Conservation (phyloP, 1,140 invertebrate species). For the Pararge aegeria region DNA sequence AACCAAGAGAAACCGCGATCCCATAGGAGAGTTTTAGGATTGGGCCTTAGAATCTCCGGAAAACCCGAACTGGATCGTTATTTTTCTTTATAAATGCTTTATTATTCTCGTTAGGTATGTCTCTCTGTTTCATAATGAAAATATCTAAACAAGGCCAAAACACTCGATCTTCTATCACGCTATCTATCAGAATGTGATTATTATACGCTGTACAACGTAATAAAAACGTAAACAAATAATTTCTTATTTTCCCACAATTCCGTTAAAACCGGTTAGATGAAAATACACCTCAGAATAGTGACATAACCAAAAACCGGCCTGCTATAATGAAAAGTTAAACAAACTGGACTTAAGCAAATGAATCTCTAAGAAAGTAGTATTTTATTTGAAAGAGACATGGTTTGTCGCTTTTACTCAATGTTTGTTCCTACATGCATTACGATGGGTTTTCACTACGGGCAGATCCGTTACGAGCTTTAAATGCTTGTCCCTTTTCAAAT, state of each 20-base stretch:
- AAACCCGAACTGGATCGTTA: no score
- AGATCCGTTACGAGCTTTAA: no score
- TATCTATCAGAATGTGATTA: no score
- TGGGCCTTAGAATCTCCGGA: no score
- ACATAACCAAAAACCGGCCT: conserved; percentile 23
- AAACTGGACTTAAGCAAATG: conserved; percentile 29
- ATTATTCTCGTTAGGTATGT: no score
- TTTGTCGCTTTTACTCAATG: conserved; percentile 37
- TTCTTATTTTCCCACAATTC: background rate
- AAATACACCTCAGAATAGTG: conserved; percentile 18
- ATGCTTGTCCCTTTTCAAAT: no score
- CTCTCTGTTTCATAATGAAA: no score
- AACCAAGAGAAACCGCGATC: no score
- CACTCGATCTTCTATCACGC: no score
- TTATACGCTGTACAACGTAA: background rate
- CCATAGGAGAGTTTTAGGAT: no score
- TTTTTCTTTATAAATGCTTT: no score
- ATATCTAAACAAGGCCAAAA: no score
- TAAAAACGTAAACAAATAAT: background rate
- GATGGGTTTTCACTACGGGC: background rate
- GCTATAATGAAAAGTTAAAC: conserved; percentile 23
- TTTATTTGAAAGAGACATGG: conserved; percentile 32
- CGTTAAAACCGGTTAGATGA: background rate
- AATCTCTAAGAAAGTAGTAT: conserved; percentile 29
- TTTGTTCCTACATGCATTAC: conserved; percentile 33